phyloP scores from a whole-genome alignment of 2,888 invertebrate genomes.

The Drosophila algonquin region DNA sequence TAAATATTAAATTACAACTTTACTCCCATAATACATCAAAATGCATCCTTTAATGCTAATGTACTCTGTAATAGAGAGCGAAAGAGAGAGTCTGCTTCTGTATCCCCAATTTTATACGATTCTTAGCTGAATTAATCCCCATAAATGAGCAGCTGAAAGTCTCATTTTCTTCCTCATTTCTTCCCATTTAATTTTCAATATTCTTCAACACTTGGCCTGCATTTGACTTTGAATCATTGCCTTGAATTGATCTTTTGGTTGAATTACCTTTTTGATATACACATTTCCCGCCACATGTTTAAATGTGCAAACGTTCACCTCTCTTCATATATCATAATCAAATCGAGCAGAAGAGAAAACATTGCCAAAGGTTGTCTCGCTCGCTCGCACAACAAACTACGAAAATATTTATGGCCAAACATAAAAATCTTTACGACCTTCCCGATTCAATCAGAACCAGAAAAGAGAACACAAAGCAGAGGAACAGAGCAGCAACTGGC shows the following conservation, averaged over 20 bases:
- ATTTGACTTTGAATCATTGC: neutral
- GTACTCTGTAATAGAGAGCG: too few species aligned
- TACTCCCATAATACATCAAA: too few species aligned
- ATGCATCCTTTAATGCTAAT: too few species aligned
- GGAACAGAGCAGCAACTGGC: slow-evolving; percentile 38
- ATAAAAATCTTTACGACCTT: slow-evolving; percentile 78
- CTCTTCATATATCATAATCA: slow-evolving; percentile 40
- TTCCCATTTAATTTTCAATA: neutral
- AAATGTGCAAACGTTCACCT: slow-evolving; percentile 1
- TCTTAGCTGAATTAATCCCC: too few species aligned
- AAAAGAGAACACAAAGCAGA: neutral
- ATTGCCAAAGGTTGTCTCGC: slow-evolving; percentile 20
- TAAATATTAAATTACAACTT: too few species aligned
- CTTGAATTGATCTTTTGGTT: neutral
- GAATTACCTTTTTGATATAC: neutral
- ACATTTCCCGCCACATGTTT: neutral
- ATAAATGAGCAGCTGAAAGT: too few species aligned
- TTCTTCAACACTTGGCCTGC: neutral
- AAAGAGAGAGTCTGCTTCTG: too few species aligned
- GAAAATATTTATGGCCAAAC: slow-evolving; percentile 71
- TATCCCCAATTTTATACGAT: too few species aligned
- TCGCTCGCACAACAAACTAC: slow-evolving; percentile 26
- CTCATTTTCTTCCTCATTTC: neutral
- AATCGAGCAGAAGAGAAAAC: slow-evolving; percentile 25
- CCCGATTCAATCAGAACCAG: slow-evolving; percentile 66